Conservation (phyloP, 30 jellyfish, hydroid and myxozoan species). For the Chironex yamaguchii region DNA sequence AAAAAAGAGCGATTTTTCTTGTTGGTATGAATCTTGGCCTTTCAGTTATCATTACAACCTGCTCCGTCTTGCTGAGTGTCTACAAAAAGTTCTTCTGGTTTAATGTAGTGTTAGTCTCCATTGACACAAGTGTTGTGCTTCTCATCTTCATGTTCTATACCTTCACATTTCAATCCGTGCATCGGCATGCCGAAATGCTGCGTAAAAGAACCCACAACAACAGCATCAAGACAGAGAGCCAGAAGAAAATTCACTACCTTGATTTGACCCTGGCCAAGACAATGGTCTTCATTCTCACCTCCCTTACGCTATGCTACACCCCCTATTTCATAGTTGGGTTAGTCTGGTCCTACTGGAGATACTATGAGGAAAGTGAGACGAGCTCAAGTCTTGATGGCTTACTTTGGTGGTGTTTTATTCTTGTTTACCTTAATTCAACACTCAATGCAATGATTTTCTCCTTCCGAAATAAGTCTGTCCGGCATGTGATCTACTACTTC, state of each 20-base stretch:
- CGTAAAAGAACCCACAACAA: neutral
- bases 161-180: slow-evolving; percentile 12
- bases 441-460: slow-evolving; percentile 54
- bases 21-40: slow-evolving; percentile 4
- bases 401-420: slow-evolving; percentile 19
- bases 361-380: neutral
- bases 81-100: slow-evolving; percentile 3
- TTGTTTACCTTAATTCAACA: slow-evolving; percentile 63
- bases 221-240: neutral
- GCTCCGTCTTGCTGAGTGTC: slow-evolving; percentile 2
- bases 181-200: neutral
- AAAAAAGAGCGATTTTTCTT: slow-evolving; percentile 13
- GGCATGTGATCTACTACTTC: neutral
- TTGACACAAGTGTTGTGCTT: slow-evolving; percentile 1
- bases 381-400: slow-evolving; percentile 11
- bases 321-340: slow-evolving; percentile 54
- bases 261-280: slow-evolving; percentile 32
- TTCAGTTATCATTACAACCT: slow-evolving; percentile 3
- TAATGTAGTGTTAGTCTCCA: neutral
- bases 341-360: slow-evolving; percentile 22
- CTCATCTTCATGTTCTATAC: neutral
- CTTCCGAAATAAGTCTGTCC: slow-evolving; percentile 50
- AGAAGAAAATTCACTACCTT: neutral
- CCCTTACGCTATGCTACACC: slow-evolving; percentile 5
- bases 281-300: slow-evolving; percentile 40